A percentile compares a stretch with the other conserved stretches of the same genome.
phyloP scores from a whole-genome alignment of 2,113 vertebrate species.

The Bucco capensis region DNA sequence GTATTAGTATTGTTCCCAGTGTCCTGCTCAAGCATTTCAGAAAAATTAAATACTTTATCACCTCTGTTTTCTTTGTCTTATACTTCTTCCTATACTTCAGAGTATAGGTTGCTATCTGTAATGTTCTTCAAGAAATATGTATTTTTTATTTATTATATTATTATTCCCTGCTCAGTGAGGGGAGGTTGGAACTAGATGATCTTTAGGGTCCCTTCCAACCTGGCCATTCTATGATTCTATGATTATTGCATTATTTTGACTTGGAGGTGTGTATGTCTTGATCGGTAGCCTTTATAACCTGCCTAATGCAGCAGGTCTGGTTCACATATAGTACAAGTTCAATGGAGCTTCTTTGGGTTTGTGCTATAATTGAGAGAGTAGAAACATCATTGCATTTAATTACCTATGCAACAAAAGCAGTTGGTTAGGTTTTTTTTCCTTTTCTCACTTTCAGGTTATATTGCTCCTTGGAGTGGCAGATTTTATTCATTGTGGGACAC shows the following conservation, averaged over 20 bases:
- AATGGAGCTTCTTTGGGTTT: background rate
- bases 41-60: background rate
- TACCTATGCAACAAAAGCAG: background rate
- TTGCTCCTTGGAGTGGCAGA: slow-evolving; percentile 97
- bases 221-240: no score
- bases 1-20: background rate
- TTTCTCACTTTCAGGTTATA: slow-evolving; percentile 83
- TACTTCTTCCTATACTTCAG: background rate
- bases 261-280: background rate
- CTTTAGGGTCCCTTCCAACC: no score
- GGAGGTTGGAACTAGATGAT: no score
- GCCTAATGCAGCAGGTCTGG: background rate
- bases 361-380: background rate
- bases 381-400: background rate
- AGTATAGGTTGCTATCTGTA: background rate
- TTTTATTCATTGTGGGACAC: slow-evolving; percentile 99
- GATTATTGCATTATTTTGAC: background rate
- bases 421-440: background rate
- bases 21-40: background rate
- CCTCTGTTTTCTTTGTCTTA: background rate
- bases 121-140: background rate
- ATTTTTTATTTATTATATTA: background rate
- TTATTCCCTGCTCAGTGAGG: no score
- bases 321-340: background rate
- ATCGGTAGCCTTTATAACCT: background rate